Conservation (phyloP, 2,888 invertebrate genomes). For the Nasonovia ribisnigri region DNA sequence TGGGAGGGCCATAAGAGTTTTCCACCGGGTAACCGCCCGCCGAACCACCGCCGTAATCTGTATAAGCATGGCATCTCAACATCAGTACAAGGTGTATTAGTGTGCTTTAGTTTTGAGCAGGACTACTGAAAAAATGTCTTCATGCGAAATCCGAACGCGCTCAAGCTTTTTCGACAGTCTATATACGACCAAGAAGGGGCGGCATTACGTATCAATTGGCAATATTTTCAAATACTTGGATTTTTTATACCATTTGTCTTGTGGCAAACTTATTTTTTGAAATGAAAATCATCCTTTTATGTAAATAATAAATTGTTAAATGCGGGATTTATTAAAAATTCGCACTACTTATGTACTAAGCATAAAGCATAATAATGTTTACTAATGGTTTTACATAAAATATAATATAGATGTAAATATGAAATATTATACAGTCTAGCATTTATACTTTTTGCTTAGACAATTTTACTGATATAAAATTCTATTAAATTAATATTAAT, state of each 20-base stretch:
- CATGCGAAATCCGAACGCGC: background rate
- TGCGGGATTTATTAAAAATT: too few species aligned
- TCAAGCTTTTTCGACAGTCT: background rate
- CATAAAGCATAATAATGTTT: background rate
- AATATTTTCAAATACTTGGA: background rate
- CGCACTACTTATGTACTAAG: too few species aligned
- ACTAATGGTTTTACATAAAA: background rate
- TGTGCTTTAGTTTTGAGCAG: background rate
- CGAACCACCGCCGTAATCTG: constrained; percentile 22
- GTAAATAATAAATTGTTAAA: background rate
- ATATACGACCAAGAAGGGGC: too few species aligned
- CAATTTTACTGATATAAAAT: background rate
- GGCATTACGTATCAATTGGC: too few species aligned
- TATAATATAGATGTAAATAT: background rate
- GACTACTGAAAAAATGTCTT: background rate
- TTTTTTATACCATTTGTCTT: background rate
- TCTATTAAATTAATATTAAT: background rate
- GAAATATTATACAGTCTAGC: background rate
- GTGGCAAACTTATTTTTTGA: background rate
- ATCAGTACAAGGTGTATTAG: background rate
- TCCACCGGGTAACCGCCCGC: background rate
- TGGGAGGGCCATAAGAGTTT: constrained; percentile 26
- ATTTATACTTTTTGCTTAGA: background rate
- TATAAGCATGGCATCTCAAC: background rate
- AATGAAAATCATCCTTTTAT: background rate